Percentiles rank a stretch among this genome's conserved stretches.
Evolutionary conservation across 1,140 invertebrate genomes (phyloP).

Genomic region (Trichomalopsis sarcophagae): DNA sequence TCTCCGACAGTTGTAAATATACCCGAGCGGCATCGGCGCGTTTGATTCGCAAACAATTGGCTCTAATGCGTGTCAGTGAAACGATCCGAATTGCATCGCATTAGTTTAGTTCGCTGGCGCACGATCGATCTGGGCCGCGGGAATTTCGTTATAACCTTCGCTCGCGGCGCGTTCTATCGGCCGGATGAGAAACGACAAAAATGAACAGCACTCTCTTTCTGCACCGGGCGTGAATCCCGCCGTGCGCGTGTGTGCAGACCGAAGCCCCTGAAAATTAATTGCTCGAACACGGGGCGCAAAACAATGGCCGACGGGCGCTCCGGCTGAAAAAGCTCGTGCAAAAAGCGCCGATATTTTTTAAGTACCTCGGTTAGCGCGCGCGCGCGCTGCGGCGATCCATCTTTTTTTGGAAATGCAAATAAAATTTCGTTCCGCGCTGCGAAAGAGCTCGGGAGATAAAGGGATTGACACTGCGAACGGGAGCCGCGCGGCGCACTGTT

Average conservation of each 20-base stretch:
- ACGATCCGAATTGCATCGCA: neutral
- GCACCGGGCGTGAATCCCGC: neutral
- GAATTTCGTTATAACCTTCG: slow-evolving; percentile 6
- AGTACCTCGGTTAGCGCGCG: neutral
- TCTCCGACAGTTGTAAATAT: neutral
- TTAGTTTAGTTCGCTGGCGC: slow-evolving; percentile 25
- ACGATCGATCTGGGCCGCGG: neutral
- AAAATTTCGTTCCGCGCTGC: neutral
- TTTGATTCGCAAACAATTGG: neutral
- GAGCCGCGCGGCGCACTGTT: neutral
- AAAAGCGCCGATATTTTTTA: slow-evolving; percentile 5
- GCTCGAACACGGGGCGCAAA: neutral
- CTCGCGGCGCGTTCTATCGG: neutral
- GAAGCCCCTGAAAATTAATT: slow-evolving; percentile 6
- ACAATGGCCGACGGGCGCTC: neutral
- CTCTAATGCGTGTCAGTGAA: neutral
- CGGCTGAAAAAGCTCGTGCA: neutral
- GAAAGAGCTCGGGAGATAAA: neutral
- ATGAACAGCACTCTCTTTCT: neutral
- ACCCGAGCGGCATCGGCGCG: too few relatives aligned
- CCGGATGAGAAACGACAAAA: neutral
- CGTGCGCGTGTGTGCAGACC: neutral
- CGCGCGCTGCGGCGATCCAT: neutral
- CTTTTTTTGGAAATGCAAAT: slow-evolving; percentile 35
- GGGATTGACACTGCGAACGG: neutral